A percentile compares a stretch with the other conserved stretches of the same genome.
Evolutionary conservation across 2,797 vertebrate species (phyloP).

Genomic region (Furcifer pardalis): DNA sequence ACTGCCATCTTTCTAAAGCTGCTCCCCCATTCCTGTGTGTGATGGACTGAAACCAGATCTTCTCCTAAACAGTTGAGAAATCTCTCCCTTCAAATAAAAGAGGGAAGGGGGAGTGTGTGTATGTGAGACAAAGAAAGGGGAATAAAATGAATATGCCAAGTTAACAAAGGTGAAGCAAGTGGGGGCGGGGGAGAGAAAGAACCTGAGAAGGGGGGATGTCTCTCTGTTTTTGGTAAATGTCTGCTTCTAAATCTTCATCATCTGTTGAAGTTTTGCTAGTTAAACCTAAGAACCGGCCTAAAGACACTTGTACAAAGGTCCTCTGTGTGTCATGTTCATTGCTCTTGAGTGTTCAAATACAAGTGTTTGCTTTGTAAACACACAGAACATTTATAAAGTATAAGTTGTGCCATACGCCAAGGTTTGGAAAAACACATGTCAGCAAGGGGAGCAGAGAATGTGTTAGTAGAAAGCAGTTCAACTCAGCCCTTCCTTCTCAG

Average conservation of each 20-base stretch:
- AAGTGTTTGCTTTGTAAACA: constrained; percentile 57
- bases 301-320: constrained; percentile 46
- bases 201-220: constrained; percentile 37
- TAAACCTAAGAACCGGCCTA: constrained; percentile 39
- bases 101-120: no score
- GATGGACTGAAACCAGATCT: constrained; percentile 62
- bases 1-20: constrained; percentile 55
- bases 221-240: constrained; percentile 37
- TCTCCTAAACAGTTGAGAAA: constrained; percentile 60
- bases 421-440: constrained; percentile 45
- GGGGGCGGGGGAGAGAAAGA: constrained; percentile 26
- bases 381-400: constrained; percentile 41
- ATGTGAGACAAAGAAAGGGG: no score
- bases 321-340: constrained; percentile 53
- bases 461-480: background rate
- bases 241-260: constrained; percentile 35
- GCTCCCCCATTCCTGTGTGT: constrained; percentile 39
- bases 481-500: background rate
- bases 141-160: constrained; percentile 12
- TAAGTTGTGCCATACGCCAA: constrained; percentile 45
- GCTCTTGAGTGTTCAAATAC: constrained; percentile 45
- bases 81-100: constrained; percentile 31
- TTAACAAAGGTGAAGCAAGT: constrained; percentile 34
- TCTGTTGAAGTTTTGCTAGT: constrained; percentile 58
- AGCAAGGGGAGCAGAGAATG: constrained; percentile 21